phyloP scores from a whole-genome alignment of 2,888 invertebrate genomes.

The Acanthosoma haemorrhoidale region DNA sequence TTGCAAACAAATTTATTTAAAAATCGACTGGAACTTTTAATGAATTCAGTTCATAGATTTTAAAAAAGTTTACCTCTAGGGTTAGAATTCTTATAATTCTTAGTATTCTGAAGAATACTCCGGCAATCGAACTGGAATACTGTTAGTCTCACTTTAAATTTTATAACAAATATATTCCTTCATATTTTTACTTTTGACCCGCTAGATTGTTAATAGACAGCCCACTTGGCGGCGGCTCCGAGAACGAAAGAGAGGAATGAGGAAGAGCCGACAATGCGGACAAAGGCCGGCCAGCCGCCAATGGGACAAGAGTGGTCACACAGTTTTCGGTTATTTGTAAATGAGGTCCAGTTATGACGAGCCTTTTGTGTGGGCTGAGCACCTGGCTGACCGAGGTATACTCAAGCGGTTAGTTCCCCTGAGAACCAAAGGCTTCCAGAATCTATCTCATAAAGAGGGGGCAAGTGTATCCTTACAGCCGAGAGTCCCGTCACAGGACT shows the following conservation, averaged over 20 bases:
- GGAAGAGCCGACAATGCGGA: not conserved
- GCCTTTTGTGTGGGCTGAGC: not conserved
- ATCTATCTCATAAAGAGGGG: too few species aligned
- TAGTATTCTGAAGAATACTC: too few species aligned
- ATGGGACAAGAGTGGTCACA: not conserved
- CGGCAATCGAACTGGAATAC: too few species aligned
- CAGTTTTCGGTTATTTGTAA: constrained; percentile 27
- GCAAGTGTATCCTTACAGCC: not conserved
- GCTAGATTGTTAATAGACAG: not conserved
- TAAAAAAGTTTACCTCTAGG: too few species aligned
- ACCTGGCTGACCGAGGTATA: constrained; percentile 18
- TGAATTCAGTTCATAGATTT: too few species aligned
- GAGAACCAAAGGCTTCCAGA: not conserved
- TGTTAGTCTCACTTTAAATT: too few species aligned
- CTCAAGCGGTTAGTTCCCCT: not conserved
- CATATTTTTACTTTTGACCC: not conserved
- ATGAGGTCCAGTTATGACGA: constrained; percentile 29
- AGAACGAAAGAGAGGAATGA: too few species aligned
- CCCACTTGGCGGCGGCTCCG: not conserved
- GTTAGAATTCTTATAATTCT: too few species aligned
- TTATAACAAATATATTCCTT: too few species aligned
- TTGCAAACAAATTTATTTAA: too few species aligned
- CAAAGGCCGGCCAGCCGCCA: not conserved
- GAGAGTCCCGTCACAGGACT: too few species aligned
- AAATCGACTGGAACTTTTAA: too few species aligned